Evolutionary conservation across 1,140 invertebrate genomes (phyloP), one percentile per base, ranked within the genome.

Genomic region (Dendroctonus valens): DNA sequence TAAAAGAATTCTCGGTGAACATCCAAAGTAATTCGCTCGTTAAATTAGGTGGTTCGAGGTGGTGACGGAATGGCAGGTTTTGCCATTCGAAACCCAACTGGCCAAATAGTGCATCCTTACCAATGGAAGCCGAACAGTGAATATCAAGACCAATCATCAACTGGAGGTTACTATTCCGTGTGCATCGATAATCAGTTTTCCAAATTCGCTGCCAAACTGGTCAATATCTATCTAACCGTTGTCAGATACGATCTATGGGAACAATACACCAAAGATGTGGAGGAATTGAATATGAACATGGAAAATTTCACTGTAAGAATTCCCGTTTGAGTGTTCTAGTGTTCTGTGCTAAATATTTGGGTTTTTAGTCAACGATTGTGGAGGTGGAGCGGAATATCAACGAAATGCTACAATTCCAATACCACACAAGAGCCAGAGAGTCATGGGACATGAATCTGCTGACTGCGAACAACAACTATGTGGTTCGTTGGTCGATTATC

Each of bases 151-250:
- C 86, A 88, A 71, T 82, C 86, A 0, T 85, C 87, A 5, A 80
- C 83, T 0, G 92, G 92, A 51, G 93, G 92, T 6, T 94, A 94
- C 75, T 97, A 96, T 75, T 89, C 89, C n/a, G 88, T 97, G 15
- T 98, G 96, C 79, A 89, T 98, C 59, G 94, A 97, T 78, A 98
- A 98, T 81, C 92, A 95, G 72, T 94, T 96, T 74, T 96, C 93
- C 6, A 83, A 91, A 75, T 97, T 96, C 81, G 91, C 93, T 39
- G 89, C 88, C 8, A 97, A 97, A 81, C 79, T 97, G 64, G 91
- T 98, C 11, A 96, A 96, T 79, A 81, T 98, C 26, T 97, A 97
- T 74, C 84, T 97, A 4, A 95, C 94, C 0, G 94, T 96, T 0
- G 94, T 96, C 41, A 88, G 91, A 83, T 93, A 96, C 73, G 93